Evolutionary conservation across 2,888 invertebrate genomes (phyloP).

Genomic region (Desoria tigrina): DNA sequence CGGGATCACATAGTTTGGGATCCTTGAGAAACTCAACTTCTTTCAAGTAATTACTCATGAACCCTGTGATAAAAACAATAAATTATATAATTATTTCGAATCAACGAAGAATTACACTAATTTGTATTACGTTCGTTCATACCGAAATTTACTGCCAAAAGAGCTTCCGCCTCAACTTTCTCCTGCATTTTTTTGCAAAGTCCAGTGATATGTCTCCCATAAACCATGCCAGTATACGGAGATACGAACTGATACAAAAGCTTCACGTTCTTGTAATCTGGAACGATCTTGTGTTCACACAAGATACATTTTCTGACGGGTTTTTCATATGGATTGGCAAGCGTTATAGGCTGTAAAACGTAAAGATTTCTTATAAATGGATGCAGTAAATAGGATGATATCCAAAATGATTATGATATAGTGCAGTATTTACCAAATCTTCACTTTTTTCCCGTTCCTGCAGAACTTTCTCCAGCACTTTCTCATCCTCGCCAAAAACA

Average conservation of each 20-base stretch:
- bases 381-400: too few species aligned
- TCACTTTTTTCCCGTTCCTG: slow-evolving; percentile 38
- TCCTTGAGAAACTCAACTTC: slow-evolving; percentile 77
- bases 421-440: slow-evolving; percentile 52
- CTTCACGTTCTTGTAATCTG: slow-evolving; percentile 88
- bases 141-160: slow-evolving; percentile 73
- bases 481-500: slow-evolving; percentile 53
- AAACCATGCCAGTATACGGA: slow-evolving; percentile 87
- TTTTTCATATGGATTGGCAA: slow-evolving; percentile 78
- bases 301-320: slow-evolving; percentile 74
- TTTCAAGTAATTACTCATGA: slow-evolving; percentile 82
- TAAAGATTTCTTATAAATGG: too few species aligned
- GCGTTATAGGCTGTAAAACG: slow-evolving; percentile 3
- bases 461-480: slow-evolving; percentile 47
- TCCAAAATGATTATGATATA: too few species aligned
- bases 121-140: too few species aligned
- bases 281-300: slow-evolving; percentile 76
- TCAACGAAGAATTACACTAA: neutral
- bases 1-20: slow-evolving; percentile 87
- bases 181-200: slow-evolving; percentile 81
- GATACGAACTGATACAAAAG: slow-evolving; percentile 94
- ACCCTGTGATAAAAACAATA: slow-evolving; percentile 58
- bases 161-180: slow-evolving; percentile 71
- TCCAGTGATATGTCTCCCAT: slow-evolving; percentile 90
- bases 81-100: neutral